Conservation (phyloP, 2,113 vertebrate genomes). For the Mastomys coucha region DNA sequence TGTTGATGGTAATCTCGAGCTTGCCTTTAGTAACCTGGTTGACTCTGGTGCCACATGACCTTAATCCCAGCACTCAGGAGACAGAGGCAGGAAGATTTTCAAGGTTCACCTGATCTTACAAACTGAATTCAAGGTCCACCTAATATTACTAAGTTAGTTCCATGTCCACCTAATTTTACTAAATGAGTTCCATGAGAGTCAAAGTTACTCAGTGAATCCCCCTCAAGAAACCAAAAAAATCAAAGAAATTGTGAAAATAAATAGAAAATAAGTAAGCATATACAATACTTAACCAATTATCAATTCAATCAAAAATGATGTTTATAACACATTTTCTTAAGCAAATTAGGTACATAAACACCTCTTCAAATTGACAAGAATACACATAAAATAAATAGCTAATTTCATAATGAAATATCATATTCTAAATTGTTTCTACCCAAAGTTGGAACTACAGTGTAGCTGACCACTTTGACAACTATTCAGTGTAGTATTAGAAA, state of each 20-base stretch:
- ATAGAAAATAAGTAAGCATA: neutral
- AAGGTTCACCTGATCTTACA: no score
- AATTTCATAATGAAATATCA: neutral
- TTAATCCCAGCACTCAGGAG: no score
- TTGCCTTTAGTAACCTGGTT: no score
- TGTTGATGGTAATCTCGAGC: no score
- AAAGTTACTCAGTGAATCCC: no score
- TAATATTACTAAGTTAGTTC: no score
- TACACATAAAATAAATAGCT: neutral
- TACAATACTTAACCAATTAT: neutral
- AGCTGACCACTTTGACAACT: neutral
- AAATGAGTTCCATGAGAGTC: no score
- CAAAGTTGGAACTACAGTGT: neutral
- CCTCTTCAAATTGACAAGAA: neutral
- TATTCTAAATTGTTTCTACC: neutral
- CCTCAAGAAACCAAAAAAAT: no score
- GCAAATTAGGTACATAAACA: neutral
- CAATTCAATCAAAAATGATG: neutral
- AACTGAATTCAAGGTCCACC: no score
- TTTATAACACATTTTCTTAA: neutral
- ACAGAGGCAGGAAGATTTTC: no score
- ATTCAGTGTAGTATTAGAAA: neutral
- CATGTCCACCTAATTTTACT: no score
- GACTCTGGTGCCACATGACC: no score
- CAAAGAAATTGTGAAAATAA: neutral